Conservation (phyloP, 92 coral and sea anemone species). For the Actinostola sp. region DNA sequence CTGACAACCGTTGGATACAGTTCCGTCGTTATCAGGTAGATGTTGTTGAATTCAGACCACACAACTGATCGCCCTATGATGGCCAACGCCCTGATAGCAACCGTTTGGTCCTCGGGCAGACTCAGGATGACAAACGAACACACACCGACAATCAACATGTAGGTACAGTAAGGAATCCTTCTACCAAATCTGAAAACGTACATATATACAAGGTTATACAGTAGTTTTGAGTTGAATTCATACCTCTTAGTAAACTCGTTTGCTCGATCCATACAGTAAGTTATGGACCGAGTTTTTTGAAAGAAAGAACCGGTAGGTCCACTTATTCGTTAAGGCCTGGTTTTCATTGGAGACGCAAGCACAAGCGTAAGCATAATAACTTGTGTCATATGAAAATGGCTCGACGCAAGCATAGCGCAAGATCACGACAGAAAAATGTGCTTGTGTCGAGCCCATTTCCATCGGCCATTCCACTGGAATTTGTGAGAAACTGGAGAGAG, state of each 20-base stretch:
- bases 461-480: too few species aligned
- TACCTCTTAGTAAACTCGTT: too few species aligned
- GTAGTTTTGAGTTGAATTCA: not conserved
- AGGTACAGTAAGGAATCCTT: constrained; percentile 20
- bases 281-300: too few species aligned
- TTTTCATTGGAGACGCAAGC: too few species aligned
- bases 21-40: constrained; percentile 33
- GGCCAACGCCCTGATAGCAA: constrained; percentile 9
- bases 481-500: too few species aligned
- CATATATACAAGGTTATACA: not conserved
- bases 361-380: too few species aligned
- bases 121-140: constrained; percentile 25
- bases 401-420: too few species aligned
- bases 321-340: too few species aligned
- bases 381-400: too few species aligned
- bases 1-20: constrained; percentile 35
- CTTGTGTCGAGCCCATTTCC: too few species aligned
- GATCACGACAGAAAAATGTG: not conserved
- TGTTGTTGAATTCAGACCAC: constrained; percentile 32
- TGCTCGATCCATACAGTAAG: too few species aligned
- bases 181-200: constrained; percentile 21
- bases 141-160: constrained; percentile 28
- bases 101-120: constrained; percentile 13
- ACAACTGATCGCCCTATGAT: constrained; percentile 27
- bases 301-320: too few species aligned